Conservation (phyloP, 2,113 vertebrate genomes). For the Cyanoderma ruficeps region DNA sequence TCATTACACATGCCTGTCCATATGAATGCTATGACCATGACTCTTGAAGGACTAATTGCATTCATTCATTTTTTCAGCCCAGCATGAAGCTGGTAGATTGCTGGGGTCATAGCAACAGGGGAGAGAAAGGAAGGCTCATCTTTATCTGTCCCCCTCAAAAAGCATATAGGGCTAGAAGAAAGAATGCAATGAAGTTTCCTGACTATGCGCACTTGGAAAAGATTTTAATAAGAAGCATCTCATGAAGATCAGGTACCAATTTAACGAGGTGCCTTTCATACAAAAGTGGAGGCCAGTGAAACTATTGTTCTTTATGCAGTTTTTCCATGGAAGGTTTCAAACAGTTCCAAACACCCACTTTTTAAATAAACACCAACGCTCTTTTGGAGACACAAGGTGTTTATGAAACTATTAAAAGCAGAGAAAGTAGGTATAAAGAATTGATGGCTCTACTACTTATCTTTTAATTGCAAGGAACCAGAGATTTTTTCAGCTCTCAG, state of each 20-base stretch:
- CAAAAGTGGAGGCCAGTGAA: constrained; percentile 56
- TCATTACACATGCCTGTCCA: neutral
- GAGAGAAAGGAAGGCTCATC: constrained; percentile 62
- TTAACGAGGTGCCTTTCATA: constrained; percentile 64
- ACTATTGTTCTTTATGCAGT: constrained; percentile 2
- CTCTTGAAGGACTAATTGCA: constrained; percentile 83
- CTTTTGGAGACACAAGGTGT: constrained; percentile 2
- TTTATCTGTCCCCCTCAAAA: constrained; percentile 63
- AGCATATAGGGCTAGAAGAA: constrained; percentile 50
- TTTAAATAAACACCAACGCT: constrained; percentile 5
- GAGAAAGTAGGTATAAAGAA: constrained; percentile 34
- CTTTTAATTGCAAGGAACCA: constrained; percentile 50
- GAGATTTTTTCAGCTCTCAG: neutral
- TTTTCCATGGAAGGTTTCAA: constrained; percentile 10
- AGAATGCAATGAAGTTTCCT: constrained; percentile 41
- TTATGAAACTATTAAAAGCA: constrained; percentile 53
- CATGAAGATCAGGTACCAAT: constrained; percentile 65
- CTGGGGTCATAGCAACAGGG: constrained; percentile 67
- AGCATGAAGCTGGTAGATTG: constrained; percentile 73
- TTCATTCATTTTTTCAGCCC: constrained; percentile 81
- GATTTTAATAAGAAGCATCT: constrained; percentile 63
- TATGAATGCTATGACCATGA: constrained; percentile 59
- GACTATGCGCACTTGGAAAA: constrained; percentile 48
- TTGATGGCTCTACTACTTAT: constrained; percentile 14
- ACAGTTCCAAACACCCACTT: neutral